Conservation (phyloP, 2,888 invertebrate species). For the Drosophila hamatofila region DNA sequence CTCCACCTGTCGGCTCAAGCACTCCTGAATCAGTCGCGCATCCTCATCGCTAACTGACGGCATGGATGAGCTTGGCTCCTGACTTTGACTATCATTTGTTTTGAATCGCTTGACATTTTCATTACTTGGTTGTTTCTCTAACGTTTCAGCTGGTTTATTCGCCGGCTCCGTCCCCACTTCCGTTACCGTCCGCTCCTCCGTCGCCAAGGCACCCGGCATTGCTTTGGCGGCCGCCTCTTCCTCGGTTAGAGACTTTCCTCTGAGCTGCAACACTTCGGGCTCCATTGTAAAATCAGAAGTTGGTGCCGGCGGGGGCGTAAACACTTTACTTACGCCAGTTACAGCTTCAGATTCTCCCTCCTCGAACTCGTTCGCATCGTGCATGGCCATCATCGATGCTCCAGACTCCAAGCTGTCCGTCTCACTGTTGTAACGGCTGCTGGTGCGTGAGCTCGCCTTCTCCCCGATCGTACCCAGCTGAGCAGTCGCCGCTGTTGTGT, state of each 20-base stretch:
- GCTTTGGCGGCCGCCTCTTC: background rate
- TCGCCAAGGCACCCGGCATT: background rate
- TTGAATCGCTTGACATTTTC: background rate
- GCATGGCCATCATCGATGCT: conserved; percentile 63
- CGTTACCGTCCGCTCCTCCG: conserved; percentile 3
- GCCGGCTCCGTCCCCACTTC: background rate
- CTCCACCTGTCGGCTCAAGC: conserved; percentile 43
- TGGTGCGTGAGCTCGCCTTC: conserved; percentile 7
- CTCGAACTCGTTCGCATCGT: conserved; percentile 49
- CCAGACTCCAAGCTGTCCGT: conserved; percentile 60
- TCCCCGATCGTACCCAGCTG: background rate
- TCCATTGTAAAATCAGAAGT: conserved; percentile 51
- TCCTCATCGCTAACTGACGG: background rate
- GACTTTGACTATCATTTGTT: background rate
- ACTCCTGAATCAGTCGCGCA: conserved; percentile 53
- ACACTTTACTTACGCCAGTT: conserved; percentile 53
- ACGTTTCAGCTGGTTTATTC: background rate
- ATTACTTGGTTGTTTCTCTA: background rate
- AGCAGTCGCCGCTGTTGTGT: background rate
- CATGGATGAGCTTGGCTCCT: background rate
- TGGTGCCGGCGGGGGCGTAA: conserved; percentile 42
- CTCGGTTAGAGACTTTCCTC: background rate
- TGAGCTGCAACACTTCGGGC: conserved; percentile 53
- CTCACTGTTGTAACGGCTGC: conserved; percentile 41
- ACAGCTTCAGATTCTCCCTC: conserved; percentile 36